phyloP scores from a whole-genome alignment of 2,797 vertebrate species.

The Ibycter americanus region DNA sequence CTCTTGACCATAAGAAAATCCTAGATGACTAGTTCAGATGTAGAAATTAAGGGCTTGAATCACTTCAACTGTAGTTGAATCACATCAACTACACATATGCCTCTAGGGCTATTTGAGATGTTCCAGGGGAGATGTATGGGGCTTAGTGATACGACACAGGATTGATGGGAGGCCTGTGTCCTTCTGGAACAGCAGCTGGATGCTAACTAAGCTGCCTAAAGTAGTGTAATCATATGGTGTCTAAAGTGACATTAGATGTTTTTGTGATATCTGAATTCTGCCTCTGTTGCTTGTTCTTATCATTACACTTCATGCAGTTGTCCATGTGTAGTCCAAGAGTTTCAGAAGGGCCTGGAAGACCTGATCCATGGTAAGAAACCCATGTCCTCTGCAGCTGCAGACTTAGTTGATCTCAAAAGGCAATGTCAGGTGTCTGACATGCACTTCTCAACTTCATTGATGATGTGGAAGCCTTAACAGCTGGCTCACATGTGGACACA shows the following conservation, averaged over 20 bases:
- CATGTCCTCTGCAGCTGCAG: not conserved
- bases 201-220: not conserved
- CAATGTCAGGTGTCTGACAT: not conserved
- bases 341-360: not conserved
- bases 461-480: not conserved
- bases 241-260: not conserved
- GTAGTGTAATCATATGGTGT: not conserved
- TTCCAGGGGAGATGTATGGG: not conserved
- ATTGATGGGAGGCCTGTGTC: not conserved
- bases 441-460: not conserved
- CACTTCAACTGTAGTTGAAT: not conserved
- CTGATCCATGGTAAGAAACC: not conserved
- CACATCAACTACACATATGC: rapidly evolving
- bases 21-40: not conserved
- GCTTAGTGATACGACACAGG: not conserved
- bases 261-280: not conserved
- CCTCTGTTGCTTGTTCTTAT: not conserved
- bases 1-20: not conserved
- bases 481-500: not conserved
- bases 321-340: not conserved
- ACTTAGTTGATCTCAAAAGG: not conserved
- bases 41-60: not conserved
- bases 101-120: not conserved
- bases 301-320: not conserved
- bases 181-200: not conserved